Evolutionary conservation across 2,113 vertebrate species (phyloP).

Genomic region (Nanorana parkeri): DNA sequence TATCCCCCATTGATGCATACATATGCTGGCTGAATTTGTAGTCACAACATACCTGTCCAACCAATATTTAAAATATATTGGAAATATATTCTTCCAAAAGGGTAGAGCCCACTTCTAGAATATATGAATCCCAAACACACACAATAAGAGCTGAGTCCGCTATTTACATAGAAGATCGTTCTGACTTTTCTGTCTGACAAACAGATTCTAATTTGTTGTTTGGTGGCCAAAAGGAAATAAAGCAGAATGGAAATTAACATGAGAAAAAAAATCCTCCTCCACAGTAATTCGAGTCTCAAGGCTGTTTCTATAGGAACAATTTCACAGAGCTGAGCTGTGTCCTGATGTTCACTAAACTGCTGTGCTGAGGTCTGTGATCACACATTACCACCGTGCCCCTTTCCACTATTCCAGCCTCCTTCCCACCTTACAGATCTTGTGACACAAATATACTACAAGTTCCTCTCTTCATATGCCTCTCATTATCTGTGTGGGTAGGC

Average conservation of each 20-base stretch:
- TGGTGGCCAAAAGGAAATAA: slow-evolving; percentile 40
- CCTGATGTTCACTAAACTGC: slow-evolving; percentile 46
- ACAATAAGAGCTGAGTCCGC: neutral
- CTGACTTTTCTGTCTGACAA: slow-evolving; percentile 11
- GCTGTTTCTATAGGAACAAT: slow-evolving; percentile 58
- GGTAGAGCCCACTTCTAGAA: neutral
- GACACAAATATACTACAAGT: neutral
- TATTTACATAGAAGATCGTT: slow-evolving; percentile 19
- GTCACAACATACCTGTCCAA: too few relatives aligned
- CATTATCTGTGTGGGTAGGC: neutral
- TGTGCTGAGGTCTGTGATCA: slow-evolving; percentile 22
- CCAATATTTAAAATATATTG: too few relatives aligned
- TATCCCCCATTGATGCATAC: too few relatives aligned
- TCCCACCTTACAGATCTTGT: slow-evolving; percentile 1
- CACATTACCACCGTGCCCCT: slow-evolving; percentile 5
- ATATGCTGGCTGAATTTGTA: too few relatives aligned
- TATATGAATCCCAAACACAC: neutral
- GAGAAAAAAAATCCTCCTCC: slow-evolving; percentile 42
- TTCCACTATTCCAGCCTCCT: slow-evolving; percentile 8
- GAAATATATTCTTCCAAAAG: neutral
- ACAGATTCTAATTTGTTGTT: slow-evolving; percentile 13
- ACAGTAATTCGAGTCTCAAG: slow-evolving; percentile 51
- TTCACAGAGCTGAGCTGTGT: slow-evolving; percentile 40
- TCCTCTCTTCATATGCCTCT: neutral
- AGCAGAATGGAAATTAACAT: slow-evolving; percentile 44